Evolutionary conservation across 2,113 vertebrate genomes (phyloP), one percentile per base, ranked within the genome.

Genomic region (Phaethon lepturus): DNA sequence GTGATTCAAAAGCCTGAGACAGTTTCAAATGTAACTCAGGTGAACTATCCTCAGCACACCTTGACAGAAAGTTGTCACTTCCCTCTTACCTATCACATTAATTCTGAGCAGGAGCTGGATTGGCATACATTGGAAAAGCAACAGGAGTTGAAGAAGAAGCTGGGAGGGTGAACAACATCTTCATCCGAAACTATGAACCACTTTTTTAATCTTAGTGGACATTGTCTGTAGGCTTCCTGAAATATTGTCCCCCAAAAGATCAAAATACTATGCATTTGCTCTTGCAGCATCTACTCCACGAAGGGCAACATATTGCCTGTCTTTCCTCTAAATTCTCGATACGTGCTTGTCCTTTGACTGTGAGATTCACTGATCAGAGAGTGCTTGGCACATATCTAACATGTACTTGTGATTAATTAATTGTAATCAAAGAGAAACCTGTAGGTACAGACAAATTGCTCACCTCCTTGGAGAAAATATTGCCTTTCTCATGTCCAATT

Each of bases 341-440:
- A 5, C 7, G 0, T 82, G 28, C 20, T 45, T 74, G n/a, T 80
- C 72, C 82, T 92, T 90, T 77, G 55, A 59, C 72, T 94, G 38
- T 28, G 50, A 74, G 31, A 31, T 77, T 59, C 67, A 84, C 86
- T 93, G 86, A 74, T 94, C 78, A 84, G 82, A 90, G 53, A 75
- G n/a, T 56, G 58, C 68, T 92, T 92, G 86, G 75, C 55, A 88
- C 38, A 24, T 17, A 45, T 77, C 71, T 95, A 83, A 59, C 7
- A 15, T 38, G 47, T 58, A 28, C 62, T 85, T 88, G 44, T 90
- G 55, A 88, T 94, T 88, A 77, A 94, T 90, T 78, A 85, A 77
- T 63, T 66, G 50, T 47, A 69, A 77, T 92, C 92, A 97, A 78
- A 91, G 52, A 74, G 19, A 76, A 24, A 93, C 72, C 47, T 67